Base-by-base conservation (phyloP, 2,113 vertebrate species). In the Numida meleagris region DNA sequence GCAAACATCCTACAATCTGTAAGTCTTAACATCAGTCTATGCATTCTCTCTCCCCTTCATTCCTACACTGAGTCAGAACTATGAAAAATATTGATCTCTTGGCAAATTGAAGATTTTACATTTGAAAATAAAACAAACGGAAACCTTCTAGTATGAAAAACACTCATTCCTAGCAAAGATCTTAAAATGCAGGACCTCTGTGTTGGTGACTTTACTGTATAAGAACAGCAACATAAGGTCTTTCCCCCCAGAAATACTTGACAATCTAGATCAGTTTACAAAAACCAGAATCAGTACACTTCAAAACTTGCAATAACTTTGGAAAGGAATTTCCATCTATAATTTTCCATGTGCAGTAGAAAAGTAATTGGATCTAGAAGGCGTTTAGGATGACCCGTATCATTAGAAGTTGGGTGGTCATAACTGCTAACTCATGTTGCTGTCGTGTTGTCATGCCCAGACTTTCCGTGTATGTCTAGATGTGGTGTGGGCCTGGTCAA, bases 391-490 rank as follows among this genome's bases (percentile, higher is more conserved):
- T 70, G 43, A 82, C 34, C 33, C 6, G 0, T 12, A 12, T 38
- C 48, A 51, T 3, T 20, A 46, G 46, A 36, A 57, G 14, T 40
- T 38, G 63, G 13, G 20, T 51, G 21, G 46, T 31, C 57, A 75
- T 57, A 3, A 0, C n/a, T 15, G 21, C 57, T 19, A 66, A 42
- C 11, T 34, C 3, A 0, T 55, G n/a, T 6, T n/a, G 21, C 34
- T 67, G 53, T 10, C 91, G 31, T 27, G 27, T 76, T 80, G 46
- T 10, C 10, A 17, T 34, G 27, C 25, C 24, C 1, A 13, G 9
- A 17, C 48, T 53, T 81, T 58, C 51, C 43, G 3, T 5, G 12
- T 63, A 63, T 53, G 38, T 6, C 48, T 67, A 58, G 59, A 38
- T 40, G 12, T 7, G n/a, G 23, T n/a, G 34, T 38, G 20, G 29